A percentile compares a stretch with the other conserved stretches of the same genome.
Conservation (phyloP, 2,888 invertebrate genomes). For the Diogma glabrata region DNA sequence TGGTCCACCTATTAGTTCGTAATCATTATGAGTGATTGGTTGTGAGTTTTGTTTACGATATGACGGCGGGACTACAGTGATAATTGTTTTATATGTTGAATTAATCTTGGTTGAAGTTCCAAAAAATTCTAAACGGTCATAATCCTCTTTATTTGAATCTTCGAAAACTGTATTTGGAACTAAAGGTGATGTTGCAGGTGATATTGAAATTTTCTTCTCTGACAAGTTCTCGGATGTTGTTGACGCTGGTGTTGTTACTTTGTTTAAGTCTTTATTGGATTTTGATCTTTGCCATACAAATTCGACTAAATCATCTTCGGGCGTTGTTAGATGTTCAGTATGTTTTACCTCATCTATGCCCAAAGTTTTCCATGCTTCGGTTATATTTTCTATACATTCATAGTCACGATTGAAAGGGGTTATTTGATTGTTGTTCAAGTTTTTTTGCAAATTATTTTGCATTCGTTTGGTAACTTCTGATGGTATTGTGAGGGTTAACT, state of each 20-base stretch:
- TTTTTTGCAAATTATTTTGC: conserved; percentile 3
- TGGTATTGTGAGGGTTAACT: neutral
- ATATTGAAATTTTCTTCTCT: conserved; percentile 4
- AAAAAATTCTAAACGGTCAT: conserved; percentile 71
- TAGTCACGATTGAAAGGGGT: conserved; percentile 39
- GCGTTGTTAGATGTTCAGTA: conserved; percentile 42
- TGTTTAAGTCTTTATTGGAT: conserved; percentile 28
- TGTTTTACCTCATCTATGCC: conserved; percentile 64
- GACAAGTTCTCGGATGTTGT: neutral
- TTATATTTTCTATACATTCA: conserved; percentile 64
- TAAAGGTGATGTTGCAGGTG: neutral
- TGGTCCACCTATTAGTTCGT: conserved; percentile 56
- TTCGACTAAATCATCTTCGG: conserved; percentile 32
- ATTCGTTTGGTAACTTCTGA: neutral
- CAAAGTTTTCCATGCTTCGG: conserved; percentile 70
- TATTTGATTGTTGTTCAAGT: neutral
- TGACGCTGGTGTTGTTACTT: conserved; percentile 21
- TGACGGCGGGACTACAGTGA: conserved; percentile 45
- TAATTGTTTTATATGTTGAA: conserved; percentile 59
- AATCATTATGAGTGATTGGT: conserved; percentile 51
- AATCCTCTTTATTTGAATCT: conserved; percentile 43
- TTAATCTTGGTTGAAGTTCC: conserved; percentile 58
- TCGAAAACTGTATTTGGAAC: no score
- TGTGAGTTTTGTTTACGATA: conserved; percentile 23
- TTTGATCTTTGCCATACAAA: conserved; percentile 37